Evolutionary conservation across 2,113 vertebrate species (phyloP), one percentile per base, ranked within the genome.

Genomic region (Astur gentilis): DNA sequence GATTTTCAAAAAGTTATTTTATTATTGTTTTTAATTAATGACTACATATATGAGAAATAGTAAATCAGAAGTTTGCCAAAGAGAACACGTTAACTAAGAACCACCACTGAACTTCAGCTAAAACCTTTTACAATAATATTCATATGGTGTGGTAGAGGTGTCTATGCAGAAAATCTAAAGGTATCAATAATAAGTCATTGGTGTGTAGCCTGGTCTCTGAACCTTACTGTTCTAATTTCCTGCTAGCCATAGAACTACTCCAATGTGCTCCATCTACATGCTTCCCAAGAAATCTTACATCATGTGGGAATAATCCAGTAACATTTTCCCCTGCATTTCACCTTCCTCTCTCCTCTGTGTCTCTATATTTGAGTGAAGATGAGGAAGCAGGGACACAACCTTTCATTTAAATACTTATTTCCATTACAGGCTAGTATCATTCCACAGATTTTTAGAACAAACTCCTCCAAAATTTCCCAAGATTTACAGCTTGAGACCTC

Each of bases 311-410:
- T 27, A 5, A 65, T 26, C 22, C 8, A 55, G 27, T 31, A 85
- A 71, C 58, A 34, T 34, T 9, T 73, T 66, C 6, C 4, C 8
- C 11, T 31, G 7, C 4, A n/a, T 38, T 78, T 34, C 17, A 38
- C 2, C 16, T 90, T 76, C 11, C 4, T 71, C 12, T 62, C 17
- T 44, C 15, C 23, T 61, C 11, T 66, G 3, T 36, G 21, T 50
- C 21, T 57, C 29, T 38, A 9, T 79, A 49, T 4, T n/a, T 4
- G 15, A 71, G 10, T 19, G 16, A 71, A 4, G 4, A 4, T 66
- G 18, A 84, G 18, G 29, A 92, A 45, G 9, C 1, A 1, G 16
- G 8, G 8, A 49, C 6, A 45, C 1, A 0, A 5, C 3, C 3
- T 57, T 82, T 7, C 11, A 75, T 65, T 75, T 70, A 55, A 86